Base-by-base conservation (phyloP, 2,888 invertebrate species). In the Cryptus armator region DNA sequence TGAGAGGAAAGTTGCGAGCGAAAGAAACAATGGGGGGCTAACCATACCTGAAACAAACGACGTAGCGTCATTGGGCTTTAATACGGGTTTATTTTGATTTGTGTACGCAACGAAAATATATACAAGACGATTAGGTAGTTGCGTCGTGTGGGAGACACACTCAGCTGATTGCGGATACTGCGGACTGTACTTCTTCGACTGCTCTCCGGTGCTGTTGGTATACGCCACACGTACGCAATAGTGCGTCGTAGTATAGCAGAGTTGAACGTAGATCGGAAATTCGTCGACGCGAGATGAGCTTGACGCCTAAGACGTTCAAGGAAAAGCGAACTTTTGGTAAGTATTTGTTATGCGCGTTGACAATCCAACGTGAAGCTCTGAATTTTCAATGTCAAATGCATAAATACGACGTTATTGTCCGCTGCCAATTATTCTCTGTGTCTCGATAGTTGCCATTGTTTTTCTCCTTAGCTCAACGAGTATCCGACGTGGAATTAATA, bases 261-360 rank as follows among this genome's bases (percentile, higher is more conserved):
- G 72, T 76, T 76, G 51, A 24, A 76, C 59, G 68, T 78, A 51
- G 71, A 70, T 72, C 72, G 70, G 75, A 79, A 48, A 81, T 51
- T 74, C 81, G 84, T 82, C 85, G 70, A 64, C 43, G 16, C 70
- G 72, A 79, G 78, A 92, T 92, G 92, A 91, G 88, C 88, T 86
- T 88, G 62, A 88, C 86, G 32, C 89, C 89, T 24, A 92, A 91
- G 81, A 86, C 91, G n/a, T 93, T 92, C 87, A 92, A 93, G 85
- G 92, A 93, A 82, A 92, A 88, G 87, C 92, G 92, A 81, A 89
- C 92, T n/a, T 91, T 92, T 86, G 92, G 93, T 93, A 81, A 89
- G 91, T 85, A 24, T 37, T 72, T 56, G 10, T 10, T 6, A 9
- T 12, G 24, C 10, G 44, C 37, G 4, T 37, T 37, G 37, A 37